A percentile compares a stretch with the other conserved stretches of the same genome.
phyloP scores from a whole-genome alignment of 2,113 vertebrate species.

The Psilopsiagon aymara region DNA sequence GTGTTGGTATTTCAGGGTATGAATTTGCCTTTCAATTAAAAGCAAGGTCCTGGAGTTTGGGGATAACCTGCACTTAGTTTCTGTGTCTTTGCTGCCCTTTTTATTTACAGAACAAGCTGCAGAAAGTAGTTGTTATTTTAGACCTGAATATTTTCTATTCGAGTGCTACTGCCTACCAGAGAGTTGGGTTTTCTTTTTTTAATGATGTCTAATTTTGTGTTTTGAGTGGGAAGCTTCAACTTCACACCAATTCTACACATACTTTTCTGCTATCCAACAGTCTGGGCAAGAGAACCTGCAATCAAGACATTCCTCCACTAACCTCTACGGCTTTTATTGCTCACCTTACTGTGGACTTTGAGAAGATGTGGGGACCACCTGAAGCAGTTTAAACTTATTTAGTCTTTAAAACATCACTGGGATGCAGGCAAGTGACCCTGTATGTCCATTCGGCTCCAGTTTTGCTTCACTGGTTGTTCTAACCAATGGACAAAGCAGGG shows the following conservation, averaged over 20 bases:
- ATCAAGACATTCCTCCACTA: neutral
- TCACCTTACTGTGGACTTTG: neutral
- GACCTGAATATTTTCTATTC: constrained; percentile 2
- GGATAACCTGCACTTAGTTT: neutral
- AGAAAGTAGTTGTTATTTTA: constrained; percentile 25
- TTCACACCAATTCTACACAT: neutral
- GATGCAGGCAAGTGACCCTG: neutral
- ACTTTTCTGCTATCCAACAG: neutral
- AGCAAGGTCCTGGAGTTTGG: neutral
- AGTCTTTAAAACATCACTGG: neutral
- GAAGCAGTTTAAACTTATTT: neutral
- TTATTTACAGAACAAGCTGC: constrained; percentile 16
- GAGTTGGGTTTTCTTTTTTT: neutral
- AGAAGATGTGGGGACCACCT: neutral
- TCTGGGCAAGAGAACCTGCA: neutral
- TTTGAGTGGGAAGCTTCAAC: constrained; percentile 59
- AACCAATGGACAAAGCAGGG: neutral
- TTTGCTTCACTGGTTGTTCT: neutral
- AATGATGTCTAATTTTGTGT: constrained; percentile 28
- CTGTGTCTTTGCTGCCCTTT: neutral
- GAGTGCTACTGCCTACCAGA: neutral
- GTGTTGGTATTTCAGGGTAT: neutral
- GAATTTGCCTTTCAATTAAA: neutral
- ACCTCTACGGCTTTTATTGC: constrained; percentile 58
- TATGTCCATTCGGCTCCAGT: neutral